phyloP scores from a whole-genome alignment of 1,140 invertebrate species.

The Caerostris darwini region DNA sequence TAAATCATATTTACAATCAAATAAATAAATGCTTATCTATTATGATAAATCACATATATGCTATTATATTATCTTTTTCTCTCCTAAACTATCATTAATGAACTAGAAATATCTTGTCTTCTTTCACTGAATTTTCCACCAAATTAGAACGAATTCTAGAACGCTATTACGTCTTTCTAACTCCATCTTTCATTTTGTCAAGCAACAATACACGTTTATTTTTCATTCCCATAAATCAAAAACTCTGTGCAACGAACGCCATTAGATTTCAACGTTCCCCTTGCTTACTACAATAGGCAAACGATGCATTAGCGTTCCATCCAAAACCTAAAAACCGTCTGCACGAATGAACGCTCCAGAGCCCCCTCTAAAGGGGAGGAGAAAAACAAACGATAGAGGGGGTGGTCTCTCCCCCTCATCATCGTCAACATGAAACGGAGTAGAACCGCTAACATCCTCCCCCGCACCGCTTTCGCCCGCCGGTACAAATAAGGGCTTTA shows the following conservation, averaged over 20 bases:
- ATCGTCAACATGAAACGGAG: slow-evolving; percentile 52
- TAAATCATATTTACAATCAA: no score
- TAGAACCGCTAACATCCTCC: slow-evolving; percentile 52
- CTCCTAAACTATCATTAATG: no score
- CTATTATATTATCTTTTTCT: no score
- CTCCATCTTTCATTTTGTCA: not conserved
- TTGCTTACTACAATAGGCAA: not conserved
- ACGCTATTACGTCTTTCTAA: not conserved
- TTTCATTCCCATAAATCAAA: not conserved
- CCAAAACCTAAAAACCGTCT: not conserved
- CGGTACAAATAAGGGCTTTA: slow-evolving; percentile 52
- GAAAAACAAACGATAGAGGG: slow-evolving; percentile 21
- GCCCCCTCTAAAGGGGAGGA: not conserved
- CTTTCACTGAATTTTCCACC: no score
- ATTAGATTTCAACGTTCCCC: not conserved
- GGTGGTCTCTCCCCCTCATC: not conserved
- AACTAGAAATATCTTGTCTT: no score
- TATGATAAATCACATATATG: no score
- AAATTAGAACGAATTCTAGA: no score
- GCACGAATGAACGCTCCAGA: slow-evolving; percentile 4
- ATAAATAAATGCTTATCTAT: no score
- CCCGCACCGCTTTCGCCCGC: not conserved
- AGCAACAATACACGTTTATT: not conserved
- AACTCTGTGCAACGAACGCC: not conserved
- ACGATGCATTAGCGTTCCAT: not conserved